A percentile compares a stretch with the other conserved stretches of the same genome.
Conservation (phyloP, 1,140 invertebrate species). For the Oreohelix idahoensis region DNA sequence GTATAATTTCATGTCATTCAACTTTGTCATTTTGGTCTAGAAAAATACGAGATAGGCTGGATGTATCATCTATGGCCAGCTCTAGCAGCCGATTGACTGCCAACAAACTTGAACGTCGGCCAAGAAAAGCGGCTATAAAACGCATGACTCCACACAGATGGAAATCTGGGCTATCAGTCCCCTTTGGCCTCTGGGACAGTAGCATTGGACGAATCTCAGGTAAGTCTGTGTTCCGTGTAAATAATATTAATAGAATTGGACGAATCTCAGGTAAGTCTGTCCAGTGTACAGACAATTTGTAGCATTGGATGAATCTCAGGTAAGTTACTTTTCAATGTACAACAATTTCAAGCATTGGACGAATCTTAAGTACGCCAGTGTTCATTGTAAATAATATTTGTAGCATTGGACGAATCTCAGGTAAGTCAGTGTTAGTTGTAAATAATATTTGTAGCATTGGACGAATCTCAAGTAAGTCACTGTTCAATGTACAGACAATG, state of each 20-base stretch:
- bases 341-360: no score
- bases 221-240: not conserved
- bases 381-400: no score
- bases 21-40: no score
- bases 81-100: not conserved
- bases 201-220: not conserved
- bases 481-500: not conserved
- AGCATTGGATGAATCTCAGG: not conserved
- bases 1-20: no score
- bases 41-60: not conserved
- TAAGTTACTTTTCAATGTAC: no score
- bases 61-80: not conserved
- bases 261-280: not conserved
- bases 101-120: not conserved
- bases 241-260: not conserved
- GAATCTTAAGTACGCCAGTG: no score
- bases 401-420: no score
- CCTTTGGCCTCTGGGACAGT: conserved; percentile 9
- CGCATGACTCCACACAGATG: not conserved
- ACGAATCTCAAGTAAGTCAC: no score
- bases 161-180: not conserved
- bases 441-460: no score
- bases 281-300: not conserved
- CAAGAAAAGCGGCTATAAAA: not conserved
- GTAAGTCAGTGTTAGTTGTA: no score